phyloP scores from a whole-genome alignment of 2,113 vertebrate species.

The Oncorhynchus mykiss region DNA sequence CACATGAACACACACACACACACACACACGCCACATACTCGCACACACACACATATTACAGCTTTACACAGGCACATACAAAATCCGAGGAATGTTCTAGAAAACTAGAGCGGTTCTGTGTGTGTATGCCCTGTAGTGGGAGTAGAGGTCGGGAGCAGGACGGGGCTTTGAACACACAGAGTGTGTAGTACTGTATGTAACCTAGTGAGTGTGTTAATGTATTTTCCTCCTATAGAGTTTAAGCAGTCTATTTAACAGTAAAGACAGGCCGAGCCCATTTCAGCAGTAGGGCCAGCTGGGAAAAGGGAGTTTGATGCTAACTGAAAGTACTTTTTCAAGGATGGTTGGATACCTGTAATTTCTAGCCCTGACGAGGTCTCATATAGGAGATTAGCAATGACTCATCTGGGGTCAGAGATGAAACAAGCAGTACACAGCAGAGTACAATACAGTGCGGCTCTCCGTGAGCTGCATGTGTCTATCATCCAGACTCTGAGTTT shows the following conservation, averaged over 20 bases:
- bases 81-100: slow-evolving; percentile 37
- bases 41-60: background rate
- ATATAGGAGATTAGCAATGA: background rate
- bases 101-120: background rate
- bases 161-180: slow-evolving; percentile 8
- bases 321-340: slow-evolving; percentile 28
- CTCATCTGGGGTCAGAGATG: background rate
- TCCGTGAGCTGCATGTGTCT: background rate
- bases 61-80: background rate
- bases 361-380: background rate
- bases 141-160: slow-evolving; percentile 48
- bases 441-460: background rate
- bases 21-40: background rate
- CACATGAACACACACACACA: background rate
- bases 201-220: slow-evolving; percentile 46
- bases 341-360: background rate
- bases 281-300: slow-evolving; percentile 30
- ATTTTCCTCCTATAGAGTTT: slow-evolving; percentile 53
- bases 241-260: slow-evolving; percentile 41
- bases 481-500: background rate
- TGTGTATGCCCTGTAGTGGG: slow-evolving; percentile 49
- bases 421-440: background rate
- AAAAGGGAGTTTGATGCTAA: slow-evolving; percentile 51
- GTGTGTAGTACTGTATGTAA: no score
- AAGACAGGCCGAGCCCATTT: slow-evolving; percentile 40